phyloP scores from a whole-genome alignment of 1,140 invertebrate species.

The Trichonephila clavata region DNA sequence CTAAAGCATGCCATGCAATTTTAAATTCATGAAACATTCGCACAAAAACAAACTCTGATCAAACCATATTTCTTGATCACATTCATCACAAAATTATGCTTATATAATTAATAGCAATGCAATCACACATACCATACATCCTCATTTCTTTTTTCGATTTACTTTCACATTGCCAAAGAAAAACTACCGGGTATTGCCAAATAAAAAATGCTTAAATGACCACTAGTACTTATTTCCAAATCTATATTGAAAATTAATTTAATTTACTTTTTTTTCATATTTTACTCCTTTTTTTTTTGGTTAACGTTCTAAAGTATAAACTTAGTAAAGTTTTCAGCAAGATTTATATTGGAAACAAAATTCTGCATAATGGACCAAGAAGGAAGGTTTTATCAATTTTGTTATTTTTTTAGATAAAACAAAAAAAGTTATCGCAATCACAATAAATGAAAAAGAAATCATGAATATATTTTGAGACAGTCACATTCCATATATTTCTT shows the following conservation, averaged over 20 bases:
- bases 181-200: slow-evolving; percentile 28
- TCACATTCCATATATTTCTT: no score
- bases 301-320: no score
- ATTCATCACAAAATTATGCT: neutral
- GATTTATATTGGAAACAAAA: no score
- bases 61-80: neutral
- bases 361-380: no score
- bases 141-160: neutral
- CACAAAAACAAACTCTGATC: neutral
- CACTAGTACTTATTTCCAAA: neutral
- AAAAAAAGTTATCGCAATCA: no score
- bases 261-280: no score
- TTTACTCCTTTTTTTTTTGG: no score
- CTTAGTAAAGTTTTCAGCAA: no score
- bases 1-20: neutral
- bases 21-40: neutral
- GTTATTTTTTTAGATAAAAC: no score
- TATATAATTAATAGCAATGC: neutral
- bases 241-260: neutral
- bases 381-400: no score
- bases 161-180: slow-evolving; percentile 14
- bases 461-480: no score
- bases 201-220: neutral
- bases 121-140: neutral
- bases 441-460: no score